These are phyloP conservation scores for Phaethornis superciliosus DNA, from an alignment of 2,113 vertebrate genomes.

Conservation along the genomic window DNA sequence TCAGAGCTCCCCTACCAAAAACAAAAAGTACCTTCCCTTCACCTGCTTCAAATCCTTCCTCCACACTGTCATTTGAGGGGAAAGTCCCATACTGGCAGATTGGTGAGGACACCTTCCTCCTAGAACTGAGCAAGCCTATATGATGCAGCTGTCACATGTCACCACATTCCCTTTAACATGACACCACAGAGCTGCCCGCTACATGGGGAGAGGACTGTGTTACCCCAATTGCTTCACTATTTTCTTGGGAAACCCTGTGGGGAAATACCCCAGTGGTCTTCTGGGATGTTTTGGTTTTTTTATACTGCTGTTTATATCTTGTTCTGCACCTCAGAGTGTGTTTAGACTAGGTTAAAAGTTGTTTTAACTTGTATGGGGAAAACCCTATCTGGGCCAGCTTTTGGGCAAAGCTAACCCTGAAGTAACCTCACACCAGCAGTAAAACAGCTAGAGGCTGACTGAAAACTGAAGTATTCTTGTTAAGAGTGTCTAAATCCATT, in stretches of 20 bases:
- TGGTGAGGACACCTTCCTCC: neutral
- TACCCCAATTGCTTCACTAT: neutral
- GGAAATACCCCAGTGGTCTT: neutral
- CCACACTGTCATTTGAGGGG: neutral
- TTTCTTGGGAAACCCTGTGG: neutral
- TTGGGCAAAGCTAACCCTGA: constrained; percentile 18
- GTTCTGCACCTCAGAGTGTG: neutral
- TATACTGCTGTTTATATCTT: neutral
- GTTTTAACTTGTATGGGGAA: neutral
- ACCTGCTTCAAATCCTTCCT: neutral
- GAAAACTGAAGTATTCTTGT: constrained; percentile 53
- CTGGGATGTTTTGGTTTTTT: neutral
- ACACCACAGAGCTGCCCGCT: neutral
- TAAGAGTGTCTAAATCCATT: constrained; percentile 46
- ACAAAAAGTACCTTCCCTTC: neutral
- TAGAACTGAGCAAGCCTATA: neutral
- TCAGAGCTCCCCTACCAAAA: neutral
- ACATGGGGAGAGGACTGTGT: neutral
- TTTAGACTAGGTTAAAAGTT: neutral
- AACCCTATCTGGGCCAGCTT: neutral
- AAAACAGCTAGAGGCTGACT: constrained; percentile 25
- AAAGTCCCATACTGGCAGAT: neutral
- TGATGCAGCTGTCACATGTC: neutral
- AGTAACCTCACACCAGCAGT: constrained; percentile 9
- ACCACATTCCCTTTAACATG: neutral